A percentile compares a stretch with the other conserved stretches of the same genome.
phyloP scores from a whole-genome alignment of 2,888 invertebrate genomes.

The Amblyjoppa fuscipennis region DNA sequence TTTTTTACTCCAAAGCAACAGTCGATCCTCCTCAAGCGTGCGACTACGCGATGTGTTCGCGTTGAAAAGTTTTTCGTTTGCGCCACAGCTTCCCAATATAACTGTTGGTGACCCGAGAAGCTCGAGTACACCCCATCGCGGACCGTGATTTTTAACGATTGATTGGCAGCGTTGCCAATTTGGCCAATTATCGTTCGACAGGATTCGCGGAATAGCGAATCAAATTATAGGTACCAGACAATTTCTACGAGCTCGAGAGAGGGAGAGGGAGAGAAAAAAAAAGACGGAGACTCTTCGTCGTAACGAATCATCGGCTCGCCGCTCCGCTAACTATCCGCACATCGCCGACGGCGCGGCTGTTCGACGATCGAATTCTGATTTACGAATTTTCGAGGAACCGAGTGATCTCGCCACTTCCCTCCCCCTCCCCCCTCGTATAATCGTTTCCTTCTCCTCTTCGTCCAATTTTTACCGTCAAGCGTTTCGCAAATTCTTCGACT shows the following conservation, averaged over 20 bases:
- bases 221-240: slow-evolving; percentile 78
- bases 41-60: background rate
- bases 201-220: slow-evolving; percentile 82
- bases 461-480: slow-evolving; percentile 20
- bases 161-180: slow-evolving; percentile 84
- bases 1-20: too few species aligned
- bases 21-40: background rate
- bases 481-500: slow-evolving; percentile 5
- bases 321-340: slow-evolving; percentile 46
- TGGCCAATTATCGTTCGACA: slow-evolving; percentile 80
- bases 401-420: slow-evolving; percentile 44
- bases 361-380: slow-evolving; percentile 72
- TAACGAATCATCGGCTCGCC: slow-evolving; percentile 64
- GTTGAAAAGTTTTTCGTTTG: slow-evolving; percentile 19
- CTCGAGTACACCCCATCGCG: slow-evolving; percentile 20
- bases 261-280: slow-evolving; percentile 49
- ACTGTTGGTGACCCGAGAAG: slow-evolving; percentile 46
- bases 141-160: slow-evolving; percentile 82
- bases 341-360: slow-evolving; percentile 65
- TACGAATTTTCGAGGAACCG: slow-evolving; percentile 70
- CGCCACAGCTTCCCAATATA: slow-evolving; percentile 12
- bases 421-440: slow-evolving; percentile 20
- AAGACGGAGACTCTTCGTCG: slow-evolving; percentile 55
- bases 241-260: slow-evolving; percentile 55
- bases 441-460: slow-evolving; percentile 14